Base-by-base conservation (phyloP, 1,140 invertebrate genomes). In the Musca domestica region DNA sequence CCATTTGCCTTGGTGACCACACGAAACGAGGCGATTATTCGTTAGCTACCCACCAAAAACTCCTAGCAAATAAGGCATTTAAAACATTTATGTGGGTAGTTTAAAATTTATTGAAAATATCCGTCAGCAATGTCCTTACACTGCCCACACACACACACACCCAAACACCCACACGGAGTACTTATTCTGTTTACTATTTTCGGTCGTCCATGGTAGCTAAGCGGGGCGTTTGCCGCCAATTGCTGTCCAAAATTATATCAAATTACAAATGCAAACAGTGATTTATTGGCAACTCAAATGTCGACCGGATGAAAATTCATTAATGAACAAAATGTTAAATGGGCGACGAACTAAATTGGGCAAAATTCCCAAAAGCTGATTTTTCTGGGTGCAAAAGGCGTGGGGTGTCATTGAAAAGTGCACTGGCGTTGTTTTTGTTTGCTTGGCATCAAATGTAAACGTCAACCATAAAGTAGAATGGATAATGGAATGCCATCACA, bases 231-330 rank as follows among this genome's bases (percentile, higher is more conserved):
- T 2, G 34, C 34, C 12, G 34, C 6, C 34, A 41, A 41, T 41
- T 41, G 34, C 6, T 41, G 34, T 41, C 34, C 34, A 41, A 41
- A 41, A 41, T 58, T 58, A 27, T 61, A 34, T 61, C 27, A 20
- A 27, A 61, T 61, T 61, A 61, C 56, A 61, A 61, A 61, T 61
- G 52, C 52, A 56, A 56, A 56, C 56, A 61, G 30, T 61, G 56
- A 61, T 61, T 61, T 61, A 61, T 61, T n/a, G 54, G 27, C n/a
- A 23, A 61, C n/a, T 34, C 48, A 51, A 14, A 10, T 41, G 10
- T 41, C 10, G 12, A 51, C 19, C 17, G 20, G 17, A 51, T 19
- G 20, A 51, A 51, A 51, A 19, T 51, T 51, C 20, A 10, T 51
- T 51, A 19, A 22, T 51, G 48, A 22, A 17, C n/a, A 51, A 19